These are phyloP conservation scores for Polia nebulosa DNA, from an alignment of 2,888 invertebrate genomes.

Conservation along the genomic window DNA sequence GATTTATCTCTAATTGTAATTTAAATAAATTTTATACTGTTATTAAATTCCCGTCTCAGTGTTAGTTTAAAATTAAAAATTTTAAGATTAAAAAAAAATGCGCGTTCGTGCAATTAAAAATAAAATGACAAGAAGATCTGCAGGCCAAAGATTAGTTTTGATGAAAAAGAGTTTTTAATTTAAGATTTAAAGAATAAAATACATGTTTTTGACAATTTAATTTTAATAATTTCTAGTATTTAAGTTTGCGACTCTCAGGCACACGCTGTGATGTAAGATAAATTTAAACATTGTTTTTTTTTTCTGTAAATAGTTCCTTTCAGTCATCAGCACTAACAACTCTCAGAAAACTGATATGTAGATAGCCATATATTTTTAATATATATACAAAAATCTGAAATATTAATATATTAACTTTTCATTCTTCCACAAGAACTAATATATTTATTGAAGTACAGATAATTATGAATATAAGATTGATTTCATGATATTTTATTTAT, in stretches of 20 bases:
- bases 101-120: constrained; percentile 82
- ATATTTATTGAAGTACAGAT: constrained; percentile 62
- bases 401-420: constrained; percentile 34
- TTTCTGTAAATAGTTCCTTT: constrained; percentile 75
- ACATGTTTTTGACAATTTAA: constrained; percentile 79
- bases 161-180: constrained; percentile 71
- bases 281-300: constrained; percentile 64
- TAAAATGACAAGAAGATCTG: constrained; percentile 83
- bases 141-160: constrained; percentile 89
- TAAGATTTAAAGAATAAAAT: constrained; percentile 69
- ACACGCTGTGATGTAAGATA: constrained; percentile 89
- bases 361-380: constrained; percentile 56
- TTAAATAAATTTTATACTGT: constrained; percentile 66
- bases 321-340: constrained; percentile 51
- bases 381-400: constrained; percentile 44
- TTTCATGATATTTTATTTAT: constrained; percentile 52
- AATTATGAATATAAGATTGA: constrained; percentile 46
- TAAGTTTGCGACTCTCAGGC: constrained; percentile 89
- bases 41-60: constrained; percentile 77
- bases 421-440: constrained; percentile 62
- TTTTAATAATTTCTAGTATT: constrained; percentile 68
- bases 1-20: constrained; percentile 66
- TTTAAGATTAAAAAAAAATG: constrained; percentile 67
- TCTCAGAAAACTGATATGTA: constrained; percentile 34
- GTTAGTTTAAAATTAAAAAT: constrained; percentile 73